A percentile compares a stretch with the other conserved stretches of the same genome.
These are phyloP conservation scores for Orius insidiosus DNA, from an alignment of 1,140 invertebrate genomes.

Conservation along the genomic window DNA sequence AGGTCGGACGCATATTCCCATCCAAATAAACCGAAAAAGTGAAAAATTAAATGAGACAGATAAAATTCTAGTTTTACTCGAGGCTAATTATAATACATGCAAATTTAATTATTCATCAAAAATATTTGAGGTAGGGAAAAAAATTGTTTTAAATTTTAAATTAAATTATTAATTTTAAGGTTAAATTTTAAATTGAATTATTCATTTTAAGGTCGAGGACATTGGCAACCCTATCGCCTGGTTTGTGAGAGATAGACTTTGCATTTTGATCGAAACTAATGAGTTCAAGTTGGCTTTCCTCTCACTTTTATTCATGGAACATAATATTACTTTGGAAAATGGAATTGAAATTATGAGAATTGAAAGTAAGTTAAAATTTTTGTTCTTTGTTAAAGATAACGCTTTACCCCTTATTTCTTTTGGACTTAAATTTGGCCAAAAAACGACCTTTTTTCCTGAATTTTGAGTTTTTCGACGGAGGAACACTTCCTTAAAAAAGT, in stretches of 20 bases:
- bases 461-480: no score
- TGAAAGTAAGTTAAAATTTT: conserved; percentile 39
- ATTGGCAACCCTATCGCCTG: conserved; percentile 44
- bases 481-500: no score
- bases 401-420: no score
- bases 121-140: conserved; percentile 1
- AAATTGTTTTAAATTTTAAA: no score
- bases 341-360: conserved; percentile 40
- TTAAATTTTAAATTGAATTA: neutral
- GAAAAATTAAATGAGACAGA: conserved; percentile 20
- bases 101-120: conserved; percentile 1
- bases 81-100: conserved; percentile 25
- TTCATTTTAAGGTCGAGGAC: conserved; percentile 37
- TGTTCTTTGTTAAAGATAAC: no score
- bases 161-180: neutral
- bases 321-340: conserved; percentile 41
- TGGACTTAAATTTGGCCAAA: no score
- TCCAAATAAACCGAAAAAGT: conserved; percentile 24
- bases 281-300: conserved; percentile 41
- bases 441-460: no score
- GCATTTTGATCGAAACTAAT: conserved; percentile 42
- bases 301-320: conserved; percentile 36
- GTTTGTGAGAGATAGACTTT: conserved; percentile 39
- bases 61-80: conserved; percentile 31
- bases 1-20: conserved; percentile 32